Percentiles rank a stretch among this genome's conserved stretches.
Conservation (phyloP, 2,113 vertebrate genomes). For the Lontra canadensis region DNA sequence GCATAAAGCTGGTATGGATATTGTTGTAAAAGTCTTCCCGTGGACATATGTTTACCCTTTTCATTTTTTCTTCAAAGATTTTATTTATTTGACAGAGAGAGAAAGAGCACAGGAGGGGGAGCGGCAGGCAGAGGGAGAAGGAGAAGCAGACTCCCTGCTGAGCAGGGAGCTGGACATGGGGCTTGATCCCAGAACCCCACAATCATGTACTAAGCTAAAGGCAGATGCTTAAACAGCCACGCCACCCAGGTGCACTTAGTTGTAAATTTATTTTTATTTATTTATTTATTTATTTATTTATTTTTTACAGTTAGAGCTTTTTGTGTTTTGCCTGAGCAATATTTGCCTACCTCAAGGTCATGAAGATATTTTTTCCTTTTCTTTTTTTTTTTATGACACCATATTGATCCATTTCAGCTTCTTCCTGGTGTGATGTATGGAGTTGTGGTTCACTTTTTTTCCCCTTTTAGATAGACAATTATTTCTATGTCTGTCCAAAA, state of each 20-base stretch:
- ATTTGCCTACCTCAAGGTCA: neutral
- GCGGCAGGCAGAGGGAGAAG: too few species aligned
- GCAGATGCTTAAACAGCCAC: neutral
- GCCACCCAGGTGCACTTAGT: neutral
- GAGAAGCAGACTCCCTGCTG: neutral
- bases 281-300: neutral
- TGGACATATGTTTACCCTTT: neutral
- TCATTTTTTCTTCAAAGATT: neutral
- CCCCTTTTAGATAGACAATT: neutral
- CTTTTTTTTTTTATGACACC: conserved; percentile 27
- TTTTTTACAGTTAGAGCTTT: neutral
- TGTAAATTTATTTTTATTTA: neutral
- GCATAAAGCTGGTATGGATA: neutral
- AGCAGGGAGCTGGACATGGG: neutral
- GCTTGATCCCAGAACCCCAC: neutral
- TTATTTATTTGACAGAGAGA: neutral
- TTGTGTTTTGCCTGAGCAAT: neutral
- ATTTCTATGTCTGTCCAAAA: neutral
- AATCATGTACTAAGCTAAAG: neutral
- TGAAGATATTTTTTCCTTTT: neutral
- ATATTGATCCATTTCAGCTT: conserved; percentile 1
- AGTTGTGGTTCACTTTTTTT: neutral
- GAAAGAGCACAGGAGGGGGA: neutral
- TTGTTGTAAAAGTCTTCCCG: neutral
- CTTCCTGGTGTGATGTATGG: neutral